These are phyloP conservation scores for Drosophila suzukii DNA, from an alignment of 1,140 invertebrate species.

Conservation along the genomic window DNA sequence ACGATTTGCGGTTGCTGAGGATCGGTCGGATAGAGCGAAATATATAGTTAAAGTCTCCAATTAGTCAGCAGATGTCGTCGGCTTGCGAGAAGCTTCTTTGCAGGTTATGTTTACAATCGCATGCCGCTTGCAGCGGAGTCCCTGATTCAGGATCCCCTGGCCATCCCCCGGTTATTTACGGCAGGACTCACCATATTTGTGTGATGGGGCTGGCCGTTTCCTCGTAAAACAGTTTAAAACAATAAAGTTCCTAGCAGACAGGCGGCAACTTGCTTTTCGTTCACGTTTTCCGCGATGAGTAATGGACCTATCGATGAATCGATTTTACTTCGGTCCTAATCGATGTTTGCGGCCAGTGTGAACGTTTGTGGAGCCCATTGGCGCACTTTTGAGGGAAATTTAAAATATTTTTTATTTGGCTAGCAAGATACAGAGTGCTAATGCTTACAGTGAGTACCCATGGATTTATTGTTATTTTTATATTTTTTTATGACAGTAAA, in stretches of 20 bases:
- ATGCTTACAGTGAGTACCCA: too few relatives aligned
- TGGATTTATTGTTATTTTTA: too few relatives aligned
- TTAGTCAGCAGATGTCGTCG: slow-evolving; percentile 69
- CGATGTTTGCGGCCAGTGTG: not conserved
- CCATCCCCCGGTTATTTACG: slow-evolving; percentile 40
- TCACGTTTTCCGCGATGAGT: slow-evolving; percentile 79
- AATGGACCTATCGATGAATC: slow-evolving; percentile 19
- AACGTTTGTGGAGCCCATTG: not conserved
- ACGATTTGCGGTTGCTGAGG: slow-evolving; percentile 98
- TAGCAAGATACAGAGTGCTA: too few relatives aligned
- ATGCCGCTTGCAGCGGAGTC: slow-evolving; percentile 27
- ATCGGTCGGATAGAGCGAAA: not conserved
- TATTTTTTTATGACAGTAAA: too few relatives aligned
- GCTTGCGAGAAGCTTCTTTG: slow-evolving; percentile 81
- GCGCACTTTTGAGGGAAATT: not conserved
- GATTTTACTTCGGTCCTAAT: not conserved
- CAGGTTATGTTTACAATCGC: slow-evolving; percentile 76
- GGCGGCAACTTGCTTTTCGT: slow-evolving; percentile 66
- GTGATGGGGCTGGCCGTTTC: slow-evolving; percentile 55
- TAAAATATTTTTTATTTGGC: not conserved
- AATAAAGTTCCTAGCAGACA: slow-evolving; percentile 73
- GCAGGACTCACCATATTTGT: slow-evolving; percentile 70
- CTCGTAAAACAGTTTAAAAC: slow-evolving; percentile 56
- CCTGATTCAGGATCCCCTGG: not conserved
- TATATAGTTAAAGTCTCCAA: slow-evolving; percentile 18